Evolutionary conservation across 2,113 vertebrate species (phyloP).

Genomic region (Ariopsis seemanni): DNA sequence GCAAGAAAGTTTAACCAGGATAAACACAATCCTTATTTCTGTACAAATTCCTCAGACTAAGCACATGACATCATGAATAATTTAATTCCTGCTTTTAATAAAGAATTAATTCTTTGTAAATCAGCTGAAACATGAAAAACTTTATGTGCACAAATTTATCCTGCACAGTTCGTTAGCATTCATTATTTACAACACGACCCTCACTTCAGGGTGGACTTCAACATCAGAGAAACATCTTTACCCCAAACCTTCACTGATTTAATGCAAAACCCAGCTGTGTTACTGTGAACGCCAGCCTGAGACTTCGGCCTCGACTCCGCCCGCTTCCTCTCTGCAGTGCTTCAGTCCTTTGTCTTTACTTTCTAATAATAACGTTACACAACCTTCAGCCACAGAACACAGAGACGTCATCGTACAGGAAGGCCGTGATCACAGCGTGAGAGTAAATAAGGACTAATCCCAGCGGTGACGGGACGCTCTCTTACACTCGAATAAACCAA

Average conservation of each 20-base stretch:
- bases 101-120: too few species aligned
- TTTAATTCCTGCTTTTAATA: too few species aligned
- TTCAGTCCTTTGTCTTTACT: constrained; percentile 34
- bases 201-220: not conserved
- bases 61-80: too few species aligned
- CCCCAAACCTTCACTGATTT: not conserved
- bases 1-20: too few species aligned
- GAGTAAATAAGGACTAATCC: not conserved
- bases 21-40: not conserved
- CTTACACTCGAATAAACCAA: not conserved
- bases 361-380: constrained; percentile 32
- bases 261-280: not conserved
- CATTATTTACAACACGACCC: not conserved
- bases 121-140: too few species aligned
- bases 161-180: not conserved
- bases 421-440: not conserved
- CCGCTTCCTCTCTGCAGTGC: constrained; percentile 15
- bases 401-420: not conserved
- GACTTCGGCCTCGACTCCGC: not conserved
- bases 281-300: not conserved
- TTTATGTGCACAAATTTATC: too few species aligned
- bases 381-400: constrained; percentile 1
- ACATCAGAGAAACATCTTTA: not conserved
- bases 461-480: fast-evolving
- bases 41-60: too few species aligned